Evolutionary conservation across 2,113 vertebrate species (phyloP), one percentile per base, ranked within the genome.

Genomic region (Hippocampus comes): DNA sequence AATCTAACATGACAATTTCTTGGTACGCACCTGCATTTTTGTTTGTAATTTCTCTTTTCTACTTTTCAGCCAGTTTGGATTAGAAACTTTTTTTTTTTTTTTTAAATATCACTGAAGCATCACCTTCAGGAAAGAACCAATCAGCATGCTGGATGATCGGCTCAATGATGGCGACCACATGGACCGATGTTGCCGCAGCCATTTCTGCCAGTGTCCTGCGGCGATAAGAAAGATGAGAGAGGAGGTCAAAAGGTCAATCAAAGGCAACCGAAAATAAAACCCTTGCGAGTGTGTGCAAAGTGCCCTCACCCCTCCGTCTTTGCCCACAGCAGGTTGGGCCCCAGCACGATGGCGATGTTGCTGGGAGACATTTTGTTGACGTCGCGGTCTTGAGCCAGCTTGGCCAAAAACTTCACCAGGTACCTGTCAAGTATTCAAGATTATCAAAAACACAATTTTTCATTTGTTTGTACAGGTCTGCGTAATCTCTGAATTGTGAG

Each of bases 111-210:
- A 25, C 4, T 57, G n/a, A 53, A 46, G 25, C 51, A 71, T 78
- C 90, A 99, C 97, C 97, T 79, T 93, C 97, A 46, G 96, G 95
- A 84, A 99, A 99, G 93, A 99, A 99, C 96, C 97, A 99, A 84
- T 96, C 93, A 0, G 96, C 95, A 0, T 99, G 97, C 85, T 97
- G 96, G 76, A 99, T 97, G 23, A 99, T 95, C 30, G 95, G 96
- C 66, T 99, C 97, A 2, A 99, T 96, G 64, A 99, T 95, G 0
- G 96, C 93, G 1, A 97, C 95, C 79, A 96, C 97, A 0, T 98
- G 96, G 74, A 99, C 94, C 0, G 97, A 99, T 0, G 97, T 99
- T 38, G 97, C 96, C 8, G 97, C 97, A 57, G 97, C 96, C 91
- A 99, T 97, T 81, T 99, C 97, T 18, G 97, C 95, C 66, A 98